Conservation (phyloP, 1,140 invertebrate genomes). For the Diplogasteroides magnus region DNA sequence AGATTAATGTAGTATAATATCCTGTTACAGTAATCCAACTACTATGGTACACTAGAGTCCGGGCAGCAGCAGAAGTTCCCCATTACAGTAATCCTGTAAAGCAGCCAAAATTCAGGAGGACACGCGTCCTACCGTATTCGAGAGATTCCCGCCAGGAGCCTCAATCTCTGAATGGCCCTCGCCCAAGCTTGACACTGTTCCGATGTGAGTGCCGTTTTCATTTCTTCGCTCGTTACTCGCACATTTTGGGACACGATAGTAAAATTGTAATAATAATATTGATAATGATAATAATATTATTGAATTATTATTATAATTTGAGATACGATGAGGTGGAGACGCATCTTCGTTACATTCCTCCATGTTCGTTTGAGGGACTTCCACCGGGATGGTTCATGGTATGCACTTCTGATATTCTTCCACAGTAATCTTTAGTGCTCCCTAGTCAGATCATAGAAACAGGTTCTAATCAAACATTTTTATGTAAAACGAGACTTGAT, state of each 20-base stretch:
- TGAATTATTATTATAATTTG: too few relatives aligned
- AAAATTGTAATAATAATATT: slow-evolving; percentile 6
- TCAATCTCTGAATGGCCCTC: slow-evolving; percentile 6
- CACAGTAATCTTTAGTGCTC: slow-evolving; percentile 12
- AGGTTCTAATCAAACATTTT: too few relatives aligned
- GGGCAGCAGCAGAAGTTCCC: too few relatives aligned
- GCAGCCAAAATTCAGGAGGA: not conserved
- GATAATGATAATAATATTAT: too few relatives aligned
- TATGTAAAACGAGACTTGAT: too few relatives aligned
- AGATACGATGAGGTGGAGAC: slow-evolving; percentile 30
- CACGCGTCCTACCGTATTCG: slow-evolving; percentile 20
- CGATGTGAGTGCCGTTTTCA: not conserved
- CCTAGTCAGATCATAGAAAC: slow-evolving; percentile 22
- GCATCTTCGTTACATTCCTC: slow-evolving; percentile 25
- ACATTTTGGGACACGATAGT: too few relatives aligned
- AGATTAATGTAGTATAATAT: too few relatives aligned
- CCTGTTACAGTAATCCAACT: too few relatives aligned
- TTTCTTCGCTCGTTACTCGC: not conserved
- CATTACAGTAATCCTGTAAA: too few relatives aligned
- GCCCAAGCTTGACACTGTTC: not conserved
- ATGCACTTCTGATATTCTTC: slow-evolving; percentile 1
- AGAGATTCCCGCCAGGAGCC: slow-evolving; percentile 28
- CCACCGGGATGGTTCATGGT: slow-evolving; percentile 33
- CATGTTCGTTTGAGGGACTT: slow-evolving; percentile 14
- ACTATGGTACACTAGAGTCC: too few relatives aligned